These are phyloP conservation scores for Leiothrix lutea DNA, from an alignment of 2,113 vertebrate species.

Conservation along the genomic window DNA sequence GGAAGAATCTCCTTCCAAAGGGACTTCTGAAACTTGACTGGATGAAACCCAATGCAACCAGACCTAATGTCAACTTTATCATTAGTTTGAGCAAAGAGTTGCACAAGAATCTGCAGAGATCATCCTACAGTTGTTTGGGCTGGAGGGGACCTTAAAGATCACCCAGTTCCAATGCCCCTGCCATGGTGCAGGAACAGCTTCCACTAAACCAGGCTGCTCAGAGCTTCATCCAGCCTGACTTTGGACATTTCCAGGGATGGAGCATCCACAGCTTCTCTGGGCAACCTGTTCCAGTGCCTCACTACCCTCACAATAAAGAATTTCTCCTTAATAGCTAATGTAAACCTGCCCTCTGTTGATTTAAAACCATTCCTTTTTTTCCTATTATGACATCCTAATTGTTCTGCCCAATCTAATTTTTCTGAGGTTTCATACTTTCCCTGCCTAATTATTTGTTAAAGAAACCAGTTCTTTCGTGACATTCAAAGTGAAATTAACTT, in stretches of 20 bases:
- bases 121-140: neutral
- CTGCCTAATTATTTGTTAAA: neutral
- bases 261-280: neutral
- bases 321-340: neutral
- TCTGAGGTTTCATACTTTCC: neutral
- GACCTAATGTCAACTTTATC: neutral
- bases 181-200: neutral
- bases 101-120: neutral
- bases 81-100: neutral
- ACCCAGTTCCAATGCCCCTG: accelerated
- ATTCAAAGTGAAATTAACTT: neutral
- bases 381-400: neutral
- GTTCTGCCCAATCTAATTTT: neutral
- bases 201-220: neutral
- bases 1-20: neutral
- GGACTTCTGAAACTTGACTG: neutral
- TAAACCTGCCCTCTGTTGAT: neutral
- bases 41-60: neutral
- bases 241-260: neutral
- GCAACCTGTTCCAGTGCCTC: neutral
- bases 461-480: neutral
- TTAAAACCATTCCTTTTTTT: neutral
- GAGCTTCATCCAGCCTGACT: neutral
- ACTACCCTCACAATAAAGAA: neutral
- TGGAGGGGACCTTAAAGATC: neutral